Conservation (phyloP, 2,888 invertebrate genomes). For the Rhamnusium bicolor region DNA sequence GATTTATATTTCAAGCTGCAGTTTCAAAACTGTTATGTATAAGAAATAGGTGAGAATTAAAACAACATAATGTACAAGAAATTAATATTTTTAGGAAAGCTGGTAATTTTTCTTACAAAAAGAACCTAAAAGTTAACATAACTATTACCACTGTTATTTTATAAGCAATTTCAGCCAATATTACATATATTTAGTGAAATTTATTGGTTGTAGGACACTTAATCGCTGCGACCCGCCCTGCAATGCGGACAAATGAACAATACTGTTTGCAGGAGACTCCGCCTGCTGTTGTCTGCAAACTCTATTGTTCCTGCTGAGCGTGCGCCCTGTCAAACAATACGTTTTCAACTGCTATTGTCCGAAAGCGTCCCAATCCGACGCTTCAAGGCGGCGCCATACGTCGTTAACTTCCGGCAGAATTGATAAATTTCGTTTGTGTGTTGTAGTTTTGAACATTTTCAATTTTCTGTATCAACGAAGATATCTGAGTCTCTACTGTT, state of each 20-base stretch:
- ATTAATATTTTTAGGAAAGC: no score
- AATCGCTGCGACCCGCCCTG: slow-evolving; percentile 60
- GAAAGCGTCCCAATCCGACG: slow-evolving; percentile 69
- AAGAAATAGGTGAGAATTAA: no score
- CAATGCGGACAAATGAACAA: slow-evolving; percentile 70
- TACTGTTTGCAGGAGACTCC: slow-evolving; percentile 68
- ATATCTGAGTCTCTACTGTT: no score
- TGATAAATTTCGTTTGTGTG: not conserved
- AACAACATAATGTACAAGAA: no score
- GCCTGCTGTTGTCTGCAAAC: slow-evolving; percentile 69
- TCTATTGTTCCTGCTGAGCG: slow-evolving; percentile 69
- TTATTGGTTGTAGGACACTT: slow-evolving; percentile 60
- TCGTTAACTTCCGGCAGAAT: slow-evolving; percentile 50
- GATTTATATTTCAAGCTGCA: no score
- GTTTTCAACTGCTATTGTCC: slow-evolving; percentile 69
- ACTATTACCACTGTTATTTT: no score
- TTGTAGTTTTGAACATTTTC: not conserved
- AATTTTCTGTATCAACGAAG: not conserved
- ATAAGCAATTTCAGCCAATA: not conserved
- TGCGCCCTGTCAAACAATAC: slow-evolving; percentile 69
- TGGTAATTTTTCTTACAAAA: no score
- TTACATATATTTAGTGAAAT: slow-evolving; percentile 48
- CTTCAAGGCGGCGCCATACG: slow-evolving; percentile 66
- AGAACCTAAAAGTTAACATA: no score
- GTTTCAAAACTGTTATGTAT: no score